Conservation (phyloP, 2,797 vertebrate genomes). For the Poliocrania exsul region DNA sequence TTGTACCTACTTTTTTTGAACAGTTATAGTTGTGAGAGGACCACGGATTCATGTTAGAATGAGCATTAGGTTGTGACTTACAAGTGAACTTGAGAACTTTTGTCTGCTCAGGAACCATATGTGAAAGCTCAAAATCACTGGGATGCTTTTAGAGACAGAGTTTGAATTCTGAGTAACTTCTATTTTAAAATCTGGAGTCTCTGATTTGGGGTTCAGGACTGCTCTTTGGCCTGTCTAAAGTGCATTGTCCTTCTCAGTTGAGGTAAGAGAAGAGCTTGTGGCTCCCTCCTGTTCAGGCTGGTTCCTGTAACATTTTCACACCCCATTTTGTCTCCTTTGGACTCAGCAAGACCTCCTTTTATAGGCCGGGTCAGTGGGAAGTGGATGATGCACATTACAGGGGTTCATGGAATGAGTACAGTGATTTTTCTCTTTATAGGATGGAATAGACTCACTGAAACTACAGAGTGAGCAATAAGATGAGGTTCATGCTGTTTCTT, state of each 20-base stretch:
- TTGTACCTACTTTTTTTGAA: background rate
- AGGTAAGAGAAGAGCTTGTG: background rate
- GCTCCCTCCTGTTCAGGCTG: background rate
- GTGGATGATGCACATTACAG: background rate
- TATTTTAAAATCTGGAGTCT: background rate
- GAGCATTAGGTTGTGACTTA: background rate
- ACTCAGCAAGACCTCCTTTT: background rate
- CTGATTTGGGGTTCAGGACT: background rate
- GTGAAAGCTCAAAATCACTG: background rate
- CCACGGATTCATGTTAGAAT: background rate
- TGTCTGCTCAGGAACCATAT: background rate
- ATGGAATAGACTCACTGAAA: background rate
- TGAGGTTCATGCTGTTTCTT: background rate
- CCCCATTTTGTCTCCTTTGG: background rate
- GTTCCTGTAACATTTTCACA: background rate
- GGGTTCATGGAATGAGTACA: background rate
- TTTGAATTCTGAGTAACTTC: background rate
- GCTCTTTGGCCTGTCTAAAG: background rate
- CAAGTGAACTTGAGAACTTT: background rate
- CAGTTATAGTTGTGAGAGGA: background rate
- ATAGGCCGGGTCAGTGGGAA: background rate
- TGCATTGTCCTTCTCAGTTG: background rate
- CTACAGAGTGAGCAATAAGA: rapidly evolving
- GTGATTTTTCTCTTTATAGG: background rate
- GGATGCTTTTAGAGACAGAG: background rate